Base-by-base conservation (phyloP, 53 echinoderm and acorn worm species). In the Echinometra lucunter region DNA sequence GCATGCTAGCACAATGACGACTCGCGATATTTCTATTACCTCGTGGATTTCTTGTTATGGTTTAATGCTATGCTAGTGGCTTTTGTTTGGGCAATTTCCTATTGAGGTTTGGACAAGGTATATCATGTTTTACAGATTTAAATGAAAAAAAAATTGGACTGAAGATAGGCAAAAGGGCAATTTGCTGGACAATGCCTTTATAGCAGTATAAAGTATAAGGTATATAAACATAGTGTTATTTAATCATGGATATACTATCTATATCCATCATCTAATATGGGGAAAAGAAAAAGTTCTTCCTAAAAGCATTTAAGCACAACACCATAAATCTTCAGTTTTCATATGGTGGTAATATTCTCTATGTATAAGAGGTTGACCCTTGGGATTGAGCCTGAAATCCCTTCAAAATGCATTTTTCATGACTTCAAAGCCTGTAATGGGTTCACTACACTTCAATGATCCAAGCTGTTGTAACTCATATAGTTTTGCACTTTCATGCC, bases 31-130 rank as follows among this genome's bases (percentile, higher is more conserved):
- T 30, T 49, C 45, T 6, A 17, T 2, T 49, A 45, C 8, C 9
- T 49, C 0, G n/a, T 13, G 53, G 85, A 85, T 49, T 5, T 47
- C 28, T 49, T 28, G 85, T 28, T 13, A 85, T 85, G 10, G 28
- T 85, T 27, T 23, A 49, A 6, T 25, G 16, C 49, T 28, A 5
- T n/a, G 85, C 45, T n/a, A n/a, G n/a, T n/a, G n/a, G n/a, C n/a
- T n/a, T 28, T 85, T 85, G 85, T 85, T 49, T n/a, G 53, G 85
- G 85, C 1, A 49, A 85, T 49, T 45, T 40, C 30, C 85, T 45
- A 3, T 42, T 1, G 6, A 81, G 85, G 85, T 85, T 85, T 85
- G 47, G 81, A 81, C 81, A 85, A 85, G n/a, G 27, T 85, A 30
- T 85, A 28, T 49, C 0, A 49, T 85, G 85, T 28, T 85, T 85